Evolutionary conservation across 2,113 vertebrate genomes (phyloP).

Genomic region (Seriola dumerili): DNA sequence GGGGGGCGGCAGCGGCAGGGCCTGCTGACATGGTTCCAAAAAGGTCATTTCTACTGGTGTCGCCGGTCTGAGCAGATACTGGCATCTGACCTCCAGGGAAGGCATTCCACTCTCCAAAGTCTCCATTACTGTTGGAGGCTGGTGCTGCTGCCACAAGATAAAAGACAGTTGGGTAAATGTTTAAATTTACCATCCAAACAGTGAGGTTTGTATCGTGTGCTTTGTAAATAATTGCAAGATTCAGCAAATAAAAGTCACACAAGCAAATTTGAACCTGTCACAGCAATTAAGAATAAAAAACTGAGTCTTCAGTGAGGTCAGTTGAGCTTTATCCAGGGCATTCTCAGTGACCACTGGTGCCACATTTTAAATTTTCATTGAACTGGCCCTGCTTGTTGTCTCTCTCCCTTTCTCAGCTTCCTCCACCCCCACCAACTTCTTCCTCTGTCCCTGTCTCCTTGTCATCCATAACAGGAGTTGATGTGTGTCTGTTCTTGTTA

Average conservation of each 20-base stretch:
- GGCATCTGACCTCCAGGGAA: constrained; percentile 90
- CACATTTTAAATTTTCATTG: constrained; percentile 74
- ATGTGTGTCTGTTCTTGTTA: constrained; percentile 92
- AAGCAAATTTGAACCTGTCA: constrained; percentile 30
- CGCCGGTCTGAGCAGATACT: constrained; percentile 79
- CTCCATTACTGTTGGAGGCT: constrained; percentile 88
- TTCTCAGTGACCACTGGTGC: constrained; percentile 65
- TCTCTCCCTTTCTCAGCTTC: constrained; percentile 57
- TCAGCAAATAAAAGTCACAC: constrained; percentile 4
- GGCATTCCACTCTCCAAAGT: constrained; percentile 97
- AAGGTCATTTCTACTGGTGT: constrained; percentile 76
- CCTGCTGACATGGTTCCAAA: constrained; percentile 80
- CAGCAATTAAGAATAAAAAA: constrained; percentile 16
- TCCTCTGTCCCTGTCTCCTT: constrained; percentile 78
- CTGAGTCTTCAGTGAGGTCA: constrained; percentile 10
- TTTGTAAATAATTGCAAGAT: constrained; percentile 20
- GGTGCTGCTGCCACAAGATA: constrained; percentile 66
- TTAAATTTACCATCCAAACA: neutral
- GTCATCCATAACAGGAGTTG: constrained; percentile 89
- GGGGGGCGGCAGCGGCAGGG: constrained; percentile 30
- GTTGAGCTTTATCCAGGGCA: constrained; percentile 29
- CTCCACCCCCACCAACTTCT: constrained; percentile 66
- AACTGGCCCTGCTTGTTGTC: constrained; percentile 58
- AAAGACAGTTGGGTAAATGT: neutral
- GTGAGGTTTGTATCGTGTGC: constrained; percentile 16